phyloP scores from a whole-genome alignment of 2,888 invertebrate genomes.

The Lithosia quadra region DNA sequence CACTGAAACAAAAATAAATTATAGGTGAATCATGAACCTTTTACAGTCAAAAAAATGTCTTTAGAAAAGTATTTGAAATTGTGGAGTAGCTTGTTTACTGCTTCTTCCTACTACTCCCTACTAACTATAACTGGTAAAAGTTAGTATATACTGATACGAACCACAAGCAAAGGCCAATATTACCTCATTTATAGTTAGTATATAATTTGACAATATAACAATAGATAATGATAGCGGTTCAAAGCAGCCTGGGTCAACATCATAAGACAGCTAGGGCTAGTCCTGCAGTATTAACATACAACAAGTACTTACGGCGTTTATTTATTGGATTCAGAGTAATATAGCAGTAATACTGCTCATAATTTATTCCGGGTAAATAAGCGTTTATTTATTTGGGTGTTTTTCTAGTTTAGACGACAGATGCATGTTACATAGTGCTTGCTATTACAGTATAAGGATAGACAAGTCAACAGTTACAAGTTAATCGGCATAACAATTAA shows the following conservation, averaged over 20 bases:
- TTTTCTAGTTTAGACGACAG: neutral
- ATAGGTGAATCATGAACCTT: neutral
- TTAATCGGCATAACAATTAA: neutral
- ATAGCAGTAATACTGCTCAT: neutral
- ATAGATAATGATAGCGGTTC: neutral
- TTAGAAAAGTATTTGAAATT: neutral
- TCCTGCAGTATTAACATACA: neutral
- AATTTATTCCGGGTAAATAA: neutral
- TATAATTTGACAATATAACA: neutral
- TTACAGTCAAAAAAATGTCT: neutral
- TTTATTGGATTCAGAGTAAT: neutral
- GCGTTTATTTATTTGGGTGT: neutral
- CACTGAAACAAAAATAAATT: neutral
- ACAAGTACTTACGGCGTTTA: neutral
- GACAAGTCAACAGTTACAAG: neutral
- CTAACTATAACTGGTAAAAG: too few species aligned
- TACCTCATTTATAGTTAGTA: too few species aligned
- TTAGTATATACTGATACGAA: too few species aligned
- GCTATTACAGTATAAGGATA: neutral
- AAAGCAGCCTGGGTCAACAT: neutral
- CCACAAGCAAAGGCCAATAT: too few species aligned
- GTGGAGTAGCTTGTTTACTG: neutral
- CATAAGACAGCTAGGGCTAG: neutral
- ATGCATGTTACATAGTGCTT: neutral
- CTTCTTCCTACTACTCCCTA: too few species aligned